Percentiles rank a stretch among this genome's conserved stretches.
Conservation (phyloP, 1,140 invertebrate species). For the Procambarus virginalis region DNA sequence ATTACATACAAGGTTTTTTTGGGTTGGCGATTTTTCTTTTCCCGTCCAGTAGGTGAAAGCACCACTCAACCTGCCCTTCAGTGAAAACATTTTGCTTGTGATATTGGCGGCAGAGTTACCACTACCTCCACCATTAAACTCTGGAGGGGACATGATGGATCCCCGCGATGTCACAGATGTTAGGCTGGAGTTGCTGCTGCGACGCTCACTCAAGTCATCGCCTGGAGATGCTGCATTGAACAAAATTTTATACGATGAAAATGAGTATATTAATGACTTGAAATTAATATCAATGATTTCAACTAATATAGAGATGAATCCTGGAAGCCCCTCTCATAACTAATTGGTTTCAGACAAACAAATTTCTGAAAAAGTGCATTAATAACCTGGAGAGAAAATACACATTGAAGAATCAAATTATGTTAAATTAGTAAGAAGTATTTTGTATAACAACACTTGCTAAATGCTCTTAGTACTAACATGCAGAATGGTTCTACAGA, state of each 20-base stretch:
- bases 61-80: conserved; percentile 71
- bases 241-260: not conserved
- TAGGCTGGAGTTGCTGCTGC: conserved; percentile 69
- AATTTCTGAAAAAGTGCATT: too few species aligned
- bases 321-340: too few species aligned
- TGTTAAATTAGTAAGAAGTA: too few species aligned
- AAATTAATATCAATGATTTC: too few species aligned
- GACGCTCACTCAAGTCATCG: conserved; percentile 57
- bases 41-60: conserved; percentile 71
- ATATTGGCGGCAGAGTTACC: conserved; percentile 57
- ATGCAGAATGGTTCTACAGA: too few species aligned
- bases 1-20: conserved; percentile 63
- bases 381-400: too few species aligned
- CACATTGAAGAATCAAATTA: too few species aligned
- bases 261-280: too few species aligned
- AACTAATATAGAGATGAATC: too few species aligned
- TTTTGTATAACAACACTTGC: too few species aligned
- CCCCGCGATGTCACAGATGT: conserved; percentile 69
- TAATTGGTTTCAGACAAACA: too few species aligned
- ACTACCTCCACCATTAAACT: conserved; percentile 40
- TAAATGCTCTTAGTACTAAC: too few species aligned
- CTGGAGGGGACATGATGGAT: conserved; percentile 68
- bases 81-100: conserved; percentile 66
- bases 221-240: conserved; percentile 28
- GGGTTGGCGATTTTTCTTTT: conserved; percentile 63